These are phyloP conservation scores for Vicugna pacos DNA, from an alignment of 2,113 vertebrate genomes.

Conservation along the genomic window DNA sequence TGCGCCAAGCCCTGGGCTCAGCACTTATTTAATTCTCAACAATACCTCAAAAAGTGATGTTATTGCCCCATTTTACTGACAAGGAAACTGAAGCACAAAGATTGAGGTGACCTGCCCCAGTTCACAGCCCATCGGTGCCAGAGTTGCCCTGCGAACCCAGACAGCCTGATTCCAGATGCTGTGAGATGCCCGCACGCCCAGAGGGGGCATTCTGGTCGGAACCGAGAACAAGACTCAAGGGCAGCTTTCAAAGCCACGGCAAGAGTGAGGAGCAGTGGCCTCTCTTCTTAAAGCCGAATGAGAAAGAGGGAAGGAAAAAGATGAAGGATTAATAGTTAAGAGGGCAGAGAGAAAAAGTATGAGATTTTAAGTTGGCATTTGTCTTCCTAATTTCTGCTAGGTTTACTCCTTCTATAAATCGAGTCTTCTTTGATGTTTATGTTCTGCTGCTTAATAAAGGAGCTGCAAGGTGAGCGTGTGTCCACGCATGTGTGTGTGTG, in stretches of 20 bases:
- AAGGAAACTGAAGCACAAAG: background rate
- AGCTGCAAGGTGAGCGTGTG: background rate
- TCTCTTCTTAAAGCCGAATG: background rate
- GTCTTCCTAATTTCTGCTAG: background rate
- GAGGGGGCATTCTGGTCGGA: background rate
- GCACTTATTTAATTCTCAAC: background rate
- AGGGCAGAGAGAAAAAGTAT: background rate
- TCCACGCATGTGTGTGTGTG: background rate
- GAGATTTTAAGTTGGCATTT: background rate
- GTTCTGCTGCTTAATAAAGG: background rate
- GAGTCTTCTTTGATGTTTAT: background rate
- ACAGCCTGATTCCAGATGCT: background rate
- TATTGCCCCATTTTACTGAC: background rate
- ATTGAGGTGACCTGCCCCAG: background rate
- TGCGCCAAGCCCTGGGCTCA: background rate
- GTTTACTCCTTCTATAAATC: background rate
- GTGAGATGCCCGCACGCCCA: accelerated
- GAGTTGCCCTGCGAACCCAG: background rate
- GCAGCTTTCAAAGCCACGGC: background rate
- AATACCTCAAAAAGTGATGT: background rate
- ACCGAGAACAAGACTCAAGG: background rate
- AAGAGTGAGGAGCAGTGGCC: background rate
- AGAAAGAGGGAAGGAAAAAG: background rate
- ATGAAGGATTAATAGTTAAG: background rate
- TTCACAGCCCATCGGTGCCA: background rate